These are phyloP conservation scores for Caenorhabditis zanzibari DNA, from an alignment of 2,888 invertebrate species.

Conservation along the genomic window DNA sequence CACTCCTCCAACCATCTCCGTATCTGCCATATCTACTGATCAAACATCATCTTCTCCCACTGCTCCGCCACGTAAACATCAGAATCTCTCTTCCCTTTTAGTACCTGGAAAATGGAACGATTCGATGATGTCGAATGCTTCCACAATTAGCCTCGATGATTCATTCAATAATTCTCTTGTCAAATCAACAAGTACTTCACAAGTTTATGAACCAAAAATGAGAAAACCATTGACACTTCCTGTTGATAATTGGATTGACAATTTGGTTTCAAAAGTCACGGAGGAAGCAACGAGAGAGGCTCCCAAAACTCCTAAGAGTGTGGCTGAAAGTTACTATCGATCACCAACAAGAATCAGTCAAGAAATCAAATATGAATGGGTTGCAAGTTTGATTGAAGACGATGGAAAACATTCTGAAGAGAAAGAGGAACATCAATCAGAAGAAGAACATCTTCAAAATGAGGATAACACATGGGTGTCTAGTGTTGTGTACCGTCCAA, in stretches of 20 bases:
- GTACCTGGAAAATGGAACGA: slow-evolving; percentile 46
- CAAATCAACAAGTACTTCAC: slow-evolving; percentile 4
- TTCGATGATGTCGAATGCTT: slow-evolving; percentile 43
- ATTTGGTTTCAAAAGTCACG: slow-evolving; percentile 28
- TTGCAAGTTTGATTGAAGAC: slow-evolving; percentile 45
- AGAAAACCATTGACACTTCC: slow-evolving; percentile 43
- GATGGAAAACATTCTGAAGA: slow-evolving; percentile 2
- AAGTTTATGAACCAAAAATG: slow-evolving; percentile 24
- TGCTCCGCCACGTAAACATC: slow-evolving; percentile 6
- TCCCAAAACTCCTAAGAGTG: slow-evolving; percentile 49
- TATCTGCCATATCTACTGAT: slow-evolving; percentile 40
- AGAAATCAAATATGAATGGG: slow-evolving; percentile 65
- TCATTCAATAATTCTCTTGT: slow-evolving; percentile 48
- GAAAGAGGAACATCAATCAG: slow-evolving; percentile 40
- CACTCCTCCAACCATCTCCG: slow-evolving; percentile 43
- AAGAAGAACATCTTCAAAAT: slow-evolving; percentile 38
- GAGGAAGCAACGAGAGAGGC: slow-evolving; percentile 49
- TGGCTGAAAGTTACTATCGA: slow-evolving; percentile 20
- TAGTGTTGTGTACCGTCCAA: slow-evolving; percentile 56
- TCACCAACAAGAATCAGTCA: slow-evolving; percentile 59
- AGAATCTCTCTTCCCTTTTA: slow-evolving; percentile 26
- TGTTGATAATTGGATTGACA: slow-evolving; percentile 59
- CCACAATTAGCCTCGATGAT: slow-evolving; percentile 57
- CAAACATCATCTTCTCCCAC: slow-evolving; percentile 5
- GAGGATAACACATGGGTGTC: slow-evolving; percentile 56